Base-by-base conservation (phyloP, 2,113 vertebrate species). In the Puffinus mauretanicus region DNA sequence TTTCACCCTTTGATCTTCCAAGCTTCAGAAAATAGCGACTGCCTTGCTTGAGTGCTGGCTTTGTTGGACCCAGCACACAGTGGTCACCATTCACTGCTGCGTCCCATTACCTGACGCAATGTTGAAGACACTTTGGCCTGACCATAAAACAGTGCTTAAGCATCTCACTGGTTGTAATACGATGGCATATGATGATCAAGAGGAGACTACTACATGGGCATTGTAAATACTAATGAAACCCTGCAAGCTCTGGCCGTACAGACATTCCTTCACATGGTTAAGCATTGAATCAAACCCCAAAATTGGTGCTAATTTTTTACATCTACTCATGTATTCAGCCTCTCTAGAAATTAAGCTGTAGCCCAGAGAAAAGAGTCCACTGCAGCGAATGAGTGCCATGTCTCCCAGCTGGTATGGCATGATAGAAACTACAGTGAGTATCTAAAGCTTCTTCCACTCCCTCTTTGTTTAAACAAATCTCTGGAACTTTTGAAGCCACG, bases 1-100 rank as follows among this genome's bases (percentile, higher is more conserved):
- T 93, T 88, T 77, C 66, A 60, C 32, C 13, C 30, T 92, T 92
- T 75, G 38, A 58, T 82, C 26, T 82, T 75, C 21, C 25, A 46
- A 8, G 16, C 18, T 71, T 58, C 61, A 60, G 61, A 40, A 78
- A 61, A 44, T 1, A 61, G 17, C 0, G 1, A 9, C 13, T 38
- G 27, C 22, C 60, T 42, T 64, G 49, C 38, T 51, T 0, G 0
- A 77, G 49, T 1, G 11, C 29, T 0, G 1, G 64, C 17, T 66
- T 36, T 51, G 38, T 72, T 65, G 64, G 49, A 15, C 24, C 17
- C 78, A 57, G 46, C 20, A 55, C 24, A 15, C 7, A 15, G 62
- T 3, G 11, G 8, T 47, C 38, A 38, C 36, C 22, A 2, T 36
- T 65, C 78, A 30, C 14, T n/a, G 25, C 47, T 83, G 16, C 2